phyloP scores from a whole-genome alignment of 2,113 vertebrate species.

The Sialia sialis region DNA sequence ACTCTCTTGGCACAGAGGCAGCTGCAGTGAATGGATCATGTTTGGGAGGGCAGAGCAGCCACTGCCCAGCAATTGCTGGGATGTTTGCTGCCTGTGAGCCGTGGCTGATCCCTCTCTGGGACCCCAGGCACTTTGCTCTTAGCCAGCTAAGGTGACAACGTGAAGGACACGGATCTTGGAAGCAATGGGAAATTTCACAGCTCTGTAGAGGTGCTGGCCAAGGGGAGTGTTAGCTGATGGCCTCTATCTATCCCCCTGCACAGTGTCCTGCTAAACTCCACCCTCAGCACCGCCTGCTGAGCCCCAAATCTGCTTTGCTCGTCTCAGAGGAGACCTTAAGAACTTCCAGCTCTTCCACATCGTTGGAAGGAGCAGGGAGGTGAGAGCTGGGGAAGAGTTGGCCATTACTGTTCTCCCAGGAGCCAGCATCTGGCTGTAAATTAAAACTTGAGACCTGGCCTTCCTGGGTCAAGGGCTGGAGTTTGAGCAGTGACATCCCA shows the following conservation, averaged over 20 bases:
- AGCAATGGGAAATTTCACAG: not conserved
- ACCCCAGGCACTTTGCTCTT: not conserved
- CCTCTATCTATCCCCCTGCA: not conserved
- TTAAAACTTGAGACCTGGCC: not conserved
- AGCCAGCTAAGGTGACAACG: not conserved
- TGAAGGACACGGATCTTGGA: accelerated
- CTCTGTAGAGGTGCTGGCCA: not conserved
- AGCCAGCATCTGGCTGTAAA: not conserved
- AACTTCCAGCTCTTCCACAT: not conserved
- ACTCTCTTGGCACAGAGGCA: constrained; percentile 8
- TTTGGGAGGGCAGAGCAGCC: constrained; percentile 36
- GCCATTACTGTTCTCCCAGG: not conserved
- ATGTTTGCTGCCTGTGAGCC: not conserved
- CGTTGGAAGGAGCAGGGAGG: not conserved
- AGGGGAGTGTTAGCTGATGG: accelerated
- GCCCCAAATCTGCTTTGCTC: not conserved
- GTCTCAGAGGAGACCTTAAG: not conserved
- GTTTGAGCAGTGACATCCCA: not conserved
- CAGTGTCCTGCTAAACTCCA: not conserved
- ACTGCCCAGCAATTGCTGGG: constrained; percentile 12
- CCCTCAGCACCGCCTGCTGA: not conserved
- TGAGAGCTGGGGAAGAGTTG: not conserved
- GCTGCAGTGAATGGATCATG: not conserved
- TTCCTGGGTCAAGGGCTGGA: not conserved
- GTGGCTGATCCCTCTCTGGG: not conserved